Conservation (phyloP, 2,888 invertebrate species). For the Phyto melanocephala region DNA sequence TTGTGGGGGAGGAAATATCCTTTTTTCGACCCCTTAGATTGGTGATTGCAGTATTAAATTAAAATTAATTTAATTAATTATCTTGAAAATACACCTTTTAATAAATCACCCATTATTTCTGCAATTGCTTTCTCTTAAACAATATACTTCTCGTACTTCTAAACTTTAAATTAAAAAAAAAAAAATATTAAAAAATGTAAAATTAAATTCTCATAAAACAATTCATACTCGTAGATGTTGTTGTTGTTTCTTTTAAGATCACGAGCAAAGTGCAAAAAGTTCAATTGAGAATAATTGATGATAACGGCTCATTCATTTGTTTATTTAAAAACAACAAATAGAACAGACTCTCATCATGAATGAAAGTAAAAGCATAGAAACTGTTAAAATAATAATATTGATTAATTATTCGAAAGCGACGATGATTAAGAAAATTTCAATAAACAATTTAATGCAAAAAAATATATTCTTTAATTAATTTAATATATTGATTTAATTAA, state of each 20-base stretch:
- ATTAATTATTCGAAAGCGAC: background rate
- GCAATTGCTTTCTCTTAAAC: too few relatives aligned
- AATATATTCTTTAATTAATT: background rate
- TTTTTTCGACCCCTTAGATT: too few relatives aligned
- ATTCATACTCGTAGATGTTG: background rate
- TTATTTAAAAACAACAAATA: background rate
- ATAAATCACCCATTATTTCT: too few relatives aligned
- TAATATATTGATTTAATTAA: too few relatives aligned
- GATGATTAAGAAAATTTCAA: background rate
- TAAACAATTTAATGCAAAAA: background rate
- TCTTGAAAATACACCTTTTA: too few relatives aligned
- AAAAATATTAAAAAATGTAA: background rate
- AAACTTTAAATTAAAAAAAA: too few relatives aligned
- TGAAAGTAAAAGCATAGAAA: constrained; percentile 37
- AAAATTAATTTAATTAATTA: too few relatives aligned
- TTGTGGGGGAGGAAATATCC: too few relatives aligned
- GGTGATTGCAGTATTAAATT: too few relatives aligned
- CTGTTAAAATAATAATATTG: background rate
- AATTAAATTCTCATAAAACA: constrained; percentile 14
- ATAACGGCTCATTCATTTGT: constrained; percentile 28
- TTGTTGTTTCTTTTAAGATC: constrained; percentile 51
- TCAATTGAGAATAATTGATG: constrained; percentile 69
- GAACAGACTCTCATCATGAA: constrained; percentile 7
- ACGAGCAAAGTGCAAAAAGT: constrained; percentile 68
- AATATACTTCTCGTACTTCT: too few relatives aligned